Percentiles rank a stretch among this genome's conserved stretches.
These are phyloP conservation scores for Herpetotheres cachinnans DNA, from an alignment of 2,113 vertebrate species.

Conservation along the genomic window DNA sequence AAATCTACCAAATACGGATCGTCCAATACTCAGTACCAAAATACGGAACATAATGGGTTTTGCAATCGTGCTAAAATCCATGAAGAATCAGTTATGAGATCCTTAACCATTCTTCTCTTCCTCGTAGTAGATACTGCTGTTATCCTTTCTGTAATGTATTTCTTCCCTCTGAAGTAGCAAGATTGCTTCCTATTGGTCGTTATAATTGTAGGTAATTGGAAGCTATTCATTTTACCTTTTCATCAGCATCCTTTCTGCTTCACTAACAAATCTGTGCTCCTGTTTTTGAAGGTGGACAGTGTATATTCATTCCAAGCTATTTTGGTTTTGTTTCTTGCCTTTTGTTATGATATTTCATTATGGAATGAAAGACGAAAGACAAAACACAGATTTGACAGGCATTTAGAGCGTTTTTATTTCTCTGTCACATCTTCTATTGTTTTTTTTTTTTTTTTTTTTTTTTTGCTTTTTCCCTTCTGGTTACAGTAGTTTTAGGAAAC, in stretches of 20 bases:
- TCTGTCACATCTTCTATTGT: not conserved
- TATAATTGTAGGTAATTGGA: constrained; percentile 60
- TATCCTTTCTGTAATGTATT: not conserved
- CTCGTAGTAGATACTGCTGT: not conserved
- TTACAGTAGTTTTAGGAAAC: not conserved
- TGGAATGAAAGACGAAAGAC: constrained; percentile 15
- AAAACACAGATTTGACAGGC: not conserved
- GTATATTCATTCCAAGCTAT: constrained; percentile 49
- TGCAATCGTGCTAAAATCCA: not conserved
- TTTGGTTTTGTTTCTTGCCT: constrained; percentile 36
- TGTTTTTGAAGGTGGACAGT: constrained; percentile 41
- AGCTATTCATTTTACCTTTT: constrained; percentile 58
- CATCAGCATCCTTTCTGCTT: constrained; percentile 63
- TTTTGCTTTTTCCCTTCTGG: not conserved
- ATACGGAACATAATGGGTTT: not conserved
- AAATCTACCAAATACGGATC: not conserved
- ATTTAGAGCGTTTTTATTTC: not conserved
- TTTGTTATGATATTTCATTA: constrained; percentile 21
- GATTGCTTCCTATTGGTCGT: constrained; percentile 51
- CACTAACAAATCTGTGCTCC: not conserved
- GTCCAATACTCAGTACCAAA: not conserved
- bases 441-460: no score
- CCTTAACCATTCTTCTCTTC: not conserved
- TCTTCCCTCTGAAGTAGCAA: constrained; percentile 45
- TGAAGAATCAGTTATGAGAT: not conserved